phyloP scores from a whole-genome alignment of 2,113 vertebrate species.

The Tyto alba region DNA sequence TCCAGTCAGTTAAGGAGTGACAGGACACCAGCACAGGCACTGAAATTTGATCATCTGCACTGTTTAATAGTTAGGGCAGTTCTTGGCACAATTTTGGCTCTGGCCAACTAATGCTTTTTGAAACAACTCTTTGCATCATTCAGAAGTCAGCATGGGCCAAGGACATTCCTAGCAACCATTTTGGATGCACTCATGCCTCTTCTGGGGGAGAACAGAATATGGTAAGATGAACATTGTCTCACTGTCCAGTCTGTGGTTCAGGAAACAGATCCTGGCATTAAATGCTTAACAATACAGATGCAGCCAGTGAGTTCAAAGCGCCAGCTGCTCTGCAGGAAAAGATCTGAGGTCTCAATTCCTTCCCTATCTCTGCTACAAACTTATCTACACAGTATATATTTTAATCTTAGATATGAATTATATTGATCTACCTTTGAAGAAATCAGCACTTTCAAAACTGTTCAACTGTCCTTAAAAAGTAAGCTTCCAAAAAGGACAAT shows the following conservation, averaged over 20 bases:
- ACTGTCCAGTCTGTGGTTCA: neutral
- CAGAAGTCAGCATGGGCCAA: neutral
- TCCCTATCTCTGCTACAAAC: neutral
- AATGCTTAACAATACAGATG: neutral
- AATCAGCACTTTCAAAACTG: neutral
- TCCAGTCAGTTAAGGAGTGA: neutral
- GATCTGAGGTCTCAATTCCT: neutral
- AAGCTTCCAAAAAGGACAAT: neutral
- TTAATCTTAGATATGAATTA: neutral
- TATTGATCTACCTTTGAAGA: neutral
- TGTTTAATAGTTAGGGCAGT: neutral
- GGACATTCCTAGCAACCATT: neutral
- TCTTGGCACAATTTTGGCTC: neutral
- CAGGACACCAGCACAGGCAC: neutral
- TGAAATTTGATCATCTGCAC: neutral
- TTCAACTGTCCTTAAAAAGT: neutral
- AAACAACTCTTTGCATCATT: neutral
- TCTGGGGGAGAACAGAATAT: neutral
- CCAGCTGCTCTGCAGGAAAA: neutral
- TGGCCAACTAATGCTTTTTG: neutral
- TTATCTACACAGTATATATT: neutral
- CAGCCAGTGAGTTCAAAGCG: neutral
- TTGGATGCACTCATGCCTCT: neutral
- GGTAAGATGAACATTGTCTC: neutral
- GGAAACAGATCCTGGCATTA: neutral